Evolutionary conservation across 2,888 invertebrate species (phyloP).

Genomic region (Nycteola revayana): DNA sequence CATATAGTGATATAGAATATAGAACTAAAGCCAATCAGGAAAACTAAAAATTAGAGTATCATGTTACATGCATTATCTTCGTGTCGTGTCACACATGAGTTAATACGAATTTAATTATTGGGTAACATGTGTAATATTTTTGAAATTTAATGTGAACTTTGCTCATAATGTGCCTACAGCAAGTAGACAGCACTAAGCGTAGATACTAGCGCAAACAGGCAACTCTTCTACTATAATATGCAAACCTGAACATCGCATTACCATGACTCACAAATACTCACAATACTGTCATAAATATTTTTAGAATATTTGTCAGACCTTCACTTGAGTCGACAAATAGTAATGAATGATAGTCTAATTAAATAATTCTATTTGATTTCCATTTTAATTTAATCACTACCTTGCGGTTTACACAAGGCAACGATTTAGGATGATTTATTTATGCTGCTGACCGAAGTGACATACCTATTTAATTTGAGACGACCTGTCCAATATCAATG

Average conservation of each 20-base stretch:
- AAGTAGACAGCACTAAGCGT: too few species aligned
- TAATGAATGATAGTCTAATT: slow-evolving; percentile 3
- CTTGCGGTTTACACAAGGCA: too few species aligned
- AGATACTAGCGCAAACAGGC: slow-evolving; percentile 13
- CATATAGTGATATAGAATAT: too few species aligned
- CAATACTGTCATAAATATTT: slow-evolving; percentile 62
- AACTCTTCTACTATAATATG: slow-evolving; percentile 30
- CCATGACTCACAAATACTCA: slow-evolving; percentile 60
- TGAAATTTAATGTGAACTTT: too few species aligned
- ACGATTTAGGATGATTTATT: too few species aligned
- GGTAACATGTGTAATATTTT: too few species aligned
- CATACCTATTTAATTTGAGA: slow-evolving; percentile 38
- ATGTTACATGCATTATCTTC: too few species aligned
- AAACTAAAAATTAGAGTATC: too few species aligned
- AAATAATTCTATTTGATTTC: slow-evolving; percentile 12
- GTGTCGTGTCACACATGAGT: too few species aligned
- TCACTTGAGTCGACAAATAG: slow-evolving; percentile 14
- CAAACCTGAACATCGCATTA: slow-evolving; percentile 35
- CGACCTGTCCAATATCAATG: slow-evolving; percentile 39
- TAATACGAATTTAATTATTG: too few species aligned
- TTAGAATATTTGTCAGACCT: slow-evolving; percentile 50
- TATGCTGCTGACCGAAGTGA: slow-evolving; percentile 26
- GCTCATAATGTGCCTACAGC: too few species aligned
- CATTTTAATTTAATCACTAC: slow-evolving; percentile 16
- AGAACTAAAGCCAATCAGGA: too few species aligned